phyloP scores from a whole-genome alignment of 2,113 vertebrate species.

The Rhinopomastus cyanomelas region DNA sequence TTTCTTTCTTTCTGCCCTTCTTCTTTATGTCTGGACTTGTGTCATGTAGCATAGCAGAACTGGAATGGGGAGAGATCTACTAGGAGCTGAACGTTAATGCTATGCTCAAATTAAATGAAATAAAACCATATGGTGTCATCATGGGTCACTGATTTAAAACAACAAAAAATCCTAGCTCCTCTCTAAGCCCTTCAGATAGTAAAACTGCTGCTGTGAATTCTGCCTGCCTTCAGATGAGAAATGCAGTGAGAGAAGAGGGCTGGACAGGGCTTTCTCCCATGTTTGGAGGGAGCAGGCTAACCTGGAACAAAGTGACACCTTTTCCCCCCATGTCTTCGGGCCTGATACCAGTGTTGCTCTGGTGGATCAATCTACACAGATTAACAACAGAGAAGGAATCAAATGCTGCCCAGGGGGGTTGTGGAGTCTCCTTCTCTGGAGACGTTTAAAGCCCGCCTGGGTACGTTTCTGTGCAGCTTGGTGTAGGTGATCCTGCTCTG shows the following conservation, averaged over 20 bases:
- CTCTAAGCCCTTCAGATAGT: conserved; percentile 45
- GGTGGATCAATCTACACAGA: neutral
- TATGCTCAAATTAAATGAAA: conserved; percentile 66
- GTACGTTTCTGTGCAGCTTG: too few relatives aligned
- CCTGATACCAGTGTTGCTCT: neutral
- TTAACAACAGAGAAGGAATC: neutral
- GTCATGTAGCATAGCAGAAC: neutral
- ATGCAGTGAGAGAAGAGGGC: neutral
- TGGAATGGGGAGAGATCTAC: conserved; percentile 20
- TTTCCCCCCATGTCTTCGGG: neutral
- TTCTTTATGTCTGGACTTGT: neutral
- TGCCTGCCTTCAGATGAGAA: neutral
- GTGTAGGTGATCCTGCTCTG: too few relatives aligned
- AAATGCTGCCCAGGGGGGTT: too few relatives aligned
- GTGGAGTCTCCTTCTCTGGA: too few relatives aligned
- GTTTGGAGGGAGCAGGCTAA: neutral
- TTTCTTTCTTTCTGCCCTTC: neutral
- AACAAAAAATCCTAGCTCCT: conserved; percentile 49
- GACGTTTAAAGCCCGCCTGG: too few relatives aligned
- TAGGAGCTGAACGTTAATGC: conserved; percentile 49
- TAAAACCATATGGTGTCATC: conserved; percentile 67
- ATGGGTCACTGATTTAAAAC: conserved; percentile 67
- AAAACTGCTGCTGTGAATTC: conserved; percentile 34
- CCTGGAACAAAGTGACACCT: neutral
- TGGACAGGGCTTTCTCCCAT: neutral